Base-by-base conservation (phyloP, 2,888 invertebrate genomes). In the Prosopocoilus inquinatus region DNA sequence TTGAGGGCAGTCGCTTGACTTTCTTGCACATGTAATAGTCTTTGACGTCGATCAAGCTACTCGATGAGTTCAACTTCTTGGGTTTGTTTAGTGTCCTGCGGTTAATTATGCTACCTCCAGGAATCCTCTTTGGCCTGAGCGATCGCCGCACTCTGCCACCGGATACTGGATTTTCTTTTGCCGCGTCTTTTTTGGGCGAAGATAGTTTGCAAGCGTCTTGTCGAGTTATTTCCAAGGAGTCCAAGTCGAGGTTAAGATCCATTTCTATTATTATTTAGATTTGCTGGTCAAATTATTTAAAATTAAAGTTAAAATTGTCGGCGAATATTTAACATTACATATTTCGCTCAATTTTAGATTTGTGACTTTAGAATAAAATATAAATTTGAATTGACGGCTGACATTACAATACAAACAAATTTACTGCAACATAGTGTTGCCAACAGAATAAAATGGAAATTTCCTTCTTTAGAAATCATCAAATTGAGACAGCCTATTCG, bases 1-100 rank as follows among this genome's bases (percentile, higher is more conserved):
- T 81, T 64, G 82, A 81, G 47, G 82, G 76, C 36, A 77, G 61
- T 43, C 77, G 75, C 66, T 82, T 83, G 1, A 82, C 74, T 67
- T 75, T 82, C 68, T 81, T 83, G 64, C 84, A 82, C 36, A 83
- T 75, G 69, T 84, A 84, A 61, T 41, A 41, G 15, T 41, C 16
- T 9, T 11, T 9, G 3, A 41, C 13, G 3, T 41, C 41, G 9
- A 8, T 11, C 12, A 11, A 11, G 41, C 9, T 41, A 11, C 7
- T 16, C 9, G 15, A 9, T 8, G 9, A 11, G 7, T 3, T 16
- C 2, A 11, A 16, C 8, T 41, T 9, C 12, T 41, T 41, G 3
- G 41, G n/a, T 15, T 41, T 41, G 9, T 13, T 11, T 15, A 16
- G 2, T 9, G 16, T 9, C 41, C 41, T 13, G 3, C 20, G 20